These are phyloP conservation scores for Aramus guarauna DNA, from an alignment of 2,113 vertebrate genomes.

Conservation along the genomic window DNA sequence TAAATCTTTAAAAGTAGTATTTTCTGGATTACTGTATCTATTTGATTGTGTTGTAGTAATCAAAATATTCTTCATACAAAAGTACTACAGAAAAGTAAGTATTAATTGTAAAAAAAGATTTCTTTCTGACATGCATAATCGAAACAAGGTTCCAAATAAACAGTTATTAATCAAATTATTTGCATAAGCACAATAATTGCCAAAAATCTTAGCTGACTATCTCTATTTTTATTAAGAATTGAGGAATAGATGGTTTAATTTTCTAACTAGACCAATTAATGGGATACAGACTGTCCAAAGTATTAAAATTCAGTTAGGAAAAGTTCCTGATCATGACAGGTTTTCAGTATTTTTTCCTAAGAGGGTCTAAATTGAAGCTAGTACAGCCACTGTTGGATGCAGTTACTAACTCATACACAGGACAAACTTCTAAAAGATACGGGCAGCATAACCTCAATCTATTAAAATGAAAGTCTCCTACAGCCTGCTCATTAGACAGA, in stretches of 20 bases:
- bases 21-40: background rate
- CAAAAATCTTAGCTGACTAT: background rate
- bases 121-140: background rate
- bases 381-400: background rate
- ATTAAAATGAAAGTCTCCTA: background rate
- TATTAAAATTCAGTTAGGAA: background rate
- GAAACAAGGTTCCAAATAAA: background rate
- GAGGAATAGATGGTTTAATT: conserved; percentile 37
- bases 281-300: background rate
- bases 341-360: background rate
- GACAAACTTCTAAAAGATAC: background rate
- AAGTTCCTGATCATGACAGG: conserved; percentile 8
- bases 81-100: background rate
- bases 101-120: background rate
- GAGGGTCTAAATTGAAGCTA: background rate
- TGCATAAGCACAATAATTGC: background rate
- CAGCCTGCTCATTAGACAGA: background rate
- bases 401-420: background rate
- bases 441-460: background rate
- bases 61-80: background rate
- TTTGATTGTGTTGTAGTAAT: background rate
- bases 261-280: conserved; percentile 46
- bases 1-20: background rate
- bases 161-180: background rate
- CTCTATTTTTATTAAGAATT: background rate